Evolutionary conservation across 2,113 vertebrate genomes (phyloP).

Genomic region (Coryphaenoides rupestris): DNA sequence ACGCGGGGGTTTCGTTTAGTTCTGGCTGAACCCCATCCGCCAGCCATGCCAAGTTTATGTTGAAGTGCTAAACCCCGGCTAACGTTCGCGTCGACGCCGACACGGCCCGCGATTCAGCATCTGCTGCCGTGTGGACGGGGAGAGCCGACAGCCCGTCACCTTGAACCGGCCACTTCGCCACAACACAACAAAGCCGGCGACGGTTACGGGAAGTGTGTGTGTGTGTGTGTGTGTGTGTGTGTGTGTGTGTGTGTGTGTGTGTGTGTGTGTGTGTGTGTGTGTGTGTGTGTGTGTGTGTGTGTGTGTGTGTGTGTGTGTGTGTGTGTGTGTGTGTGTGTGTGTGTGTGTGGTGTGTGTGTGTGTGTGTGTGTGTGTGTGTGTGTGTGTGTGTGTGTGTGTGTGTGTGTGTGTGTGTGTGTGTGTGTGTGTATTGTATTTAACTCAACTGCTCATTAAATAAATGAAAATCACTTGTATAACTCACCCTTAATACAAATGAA

Average conservation of each 20-base stretch:
- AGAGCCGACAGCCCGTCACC: conserved; percentile 48
- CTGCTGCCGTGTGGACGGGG: conserved; percentile 36
- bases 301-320: conserved; percentile 3
- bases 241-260: conserved; percentile 8
- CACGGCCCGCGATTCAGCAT: conserved; percentile 10
- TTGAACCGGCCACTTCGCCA: conserved; percentile 41
- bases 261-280: conserved; percentile 12
- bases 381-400: no score
- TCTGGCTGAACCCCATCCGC: no score
- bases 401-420: no score
- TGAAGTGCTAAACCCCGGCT: not conserved
- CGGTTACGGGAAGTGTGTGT: conserved; percentile 45
- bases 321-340: not conserved
- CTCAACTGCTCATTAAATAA: no score
- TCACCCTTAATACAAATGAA: no score
- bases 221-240: conserved; percentile 30
- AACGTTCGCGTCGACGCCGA: not conserved
- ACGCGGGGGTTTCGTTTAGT: no score
- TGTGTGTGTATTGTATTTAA: no score
- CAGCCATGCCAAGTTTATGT: no score
- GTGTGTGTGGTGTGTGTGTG: no score
- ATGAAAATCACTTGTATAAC: no score
- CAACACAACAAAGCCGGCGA: conserved; percentile 45
- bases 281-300: not conserved
- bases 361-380: no score